Evolutionary conservation across 2,888 invertebrate species (phyloP).

Genomic region (Azorinus chamasolen): DNA sequence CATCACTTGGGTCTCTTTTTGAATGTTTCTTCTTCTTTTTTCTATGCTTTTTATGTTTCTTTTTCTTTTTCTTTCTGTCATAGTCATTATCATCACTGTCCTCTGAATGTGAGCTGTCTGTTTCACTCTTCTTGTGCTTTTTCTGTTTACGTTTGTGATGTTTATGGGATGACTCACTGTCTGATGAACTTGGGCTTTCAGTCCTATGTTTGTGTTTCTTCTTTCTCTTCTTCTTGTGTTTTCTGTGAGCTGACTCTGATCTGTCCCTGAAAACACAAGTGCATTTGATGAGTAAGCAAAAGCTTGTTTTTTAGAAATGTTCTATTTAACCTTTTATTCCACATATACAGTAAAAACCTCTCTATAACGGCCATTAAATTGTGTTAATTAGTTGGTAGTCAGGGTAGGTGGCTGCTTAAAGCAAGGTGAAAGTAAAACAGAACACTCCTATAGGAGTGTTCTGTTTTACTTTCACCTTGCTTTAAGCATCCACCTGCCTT

Average conservation of each 20-base stretch:
- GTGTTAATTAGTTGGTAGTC: too few species aligned
- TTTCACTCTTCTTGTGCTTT: slow-evolving; percentile 14
- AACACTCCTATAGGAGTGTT: too few species aligned
- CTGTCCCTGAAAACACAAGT: slow-evolving; percentile 52
- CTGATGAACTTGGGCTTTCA: neutral
- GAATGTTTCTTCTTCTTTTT: slow-evolving; percentile 38
- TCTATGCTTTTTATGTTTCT: slow-evolving; percentile 42
- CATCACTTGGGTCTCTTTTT: slow-evolving; percentile 12
- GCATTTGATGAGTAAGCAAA: neutral
- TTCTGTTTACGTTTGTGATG: slow-evolving; percentile 5
- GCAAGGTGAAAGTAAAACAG: too few species aligned
- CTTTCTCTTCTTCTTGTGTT: slow-evolving; percentile 64
- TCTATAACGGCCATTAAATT: too few species aligned
- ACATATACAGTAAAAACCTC: too few species aligned
- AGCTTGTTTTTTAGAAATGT: neutral
- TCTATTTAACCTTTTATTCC: too few species aligned
- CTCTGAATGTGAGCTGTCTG: slow-evolving; percentile 25
- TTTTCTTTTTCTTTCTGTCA: slow-evolving; percentile 37
- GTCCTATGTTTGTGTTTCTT: slow-evolving; percentile 54
- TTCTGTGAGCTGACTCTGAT: slow-evolving; percentile 66
- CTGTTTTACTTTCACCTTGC: too few species aligned
- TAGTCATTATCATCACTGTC: slow-evolving; percentile 35
- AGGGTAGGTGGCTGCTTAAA: too few species aligned
- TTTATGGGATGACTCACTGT: neutral
- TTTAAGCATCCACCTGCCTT: too few species aligned